Evolutionary conservation across 2,888 invertebrate species (phyloP).

Genomic region (Eupithecia tripunctaria): DNA sequence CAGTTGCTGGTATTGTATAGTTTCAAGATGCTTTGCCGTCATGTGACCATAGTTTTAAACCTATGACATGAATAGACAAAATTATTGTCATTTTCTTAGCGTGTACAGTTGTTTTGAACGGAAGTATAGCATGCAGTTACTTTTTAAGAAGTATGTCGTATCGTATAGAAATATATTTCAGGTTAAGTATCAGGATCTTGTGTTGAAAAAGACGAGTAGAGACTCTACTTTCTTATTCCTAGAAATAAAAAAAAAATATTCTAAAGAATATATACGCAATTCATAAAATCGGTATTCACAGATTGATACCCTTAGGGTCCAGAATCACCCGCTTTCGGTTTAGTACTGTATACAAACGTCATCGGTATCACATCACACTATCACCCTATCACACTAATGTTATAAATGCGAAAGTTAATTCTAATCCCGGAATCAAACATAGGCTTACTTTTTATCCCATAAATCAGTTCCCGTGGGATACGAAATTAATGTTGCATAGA

Average conservation of each 20-base stretch:
- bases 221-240: background rate
- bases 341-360: background rate
- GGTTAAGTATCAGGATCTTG: background rate
- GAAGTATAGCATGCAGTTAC: background rate
- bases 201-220: background rate
- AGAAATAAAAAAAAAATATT: no score
- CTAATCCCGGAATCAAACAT: no score
- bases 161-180: background rate
- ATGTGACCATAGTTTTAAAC: background rate
- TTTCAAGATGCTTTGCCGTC: background rate
- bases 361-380: no score
- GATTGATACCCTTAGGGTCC: no score
- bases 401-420: no score
- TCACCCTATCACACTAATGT: no score
- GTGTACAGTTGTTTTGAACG: background rate
- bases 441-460: no score
- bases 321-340: no score
- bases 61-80: background rate
- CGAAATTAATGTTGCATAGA: slow-evolving; percentile 37
- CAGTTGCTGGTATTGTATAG: background rate
- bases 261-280: no score
- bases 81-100: background rate
- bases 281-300: no score
- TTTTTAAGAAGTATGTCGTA: background rate
- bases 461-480: no score